These are phyloP conservation scores for Actinostola sp. DNA, from an alignment of 92 coral and sea anemone genomes.

Conservation along the genomic window DNA sequence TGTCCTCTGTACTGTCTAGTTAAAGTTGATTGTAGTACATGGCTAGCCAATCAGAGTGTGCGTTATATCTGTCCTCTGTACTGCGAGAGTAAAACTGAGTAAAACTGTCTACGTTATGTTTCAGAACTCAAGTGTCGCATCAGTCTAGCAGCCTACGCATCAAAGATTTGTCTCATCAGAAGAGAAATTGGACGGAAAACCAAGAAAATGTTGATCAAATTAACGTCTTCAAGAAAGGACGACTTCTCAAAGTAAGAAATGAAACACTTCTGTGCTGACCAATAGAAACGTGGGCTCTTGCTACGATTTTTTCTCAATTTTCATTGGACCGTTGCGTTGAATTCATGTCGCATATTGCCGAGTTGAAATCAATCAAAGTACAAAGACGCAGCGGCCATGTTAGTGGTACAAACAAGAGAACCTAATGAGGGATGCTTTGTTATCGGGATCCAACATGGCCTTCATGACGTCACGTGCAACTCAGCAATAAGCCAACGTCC, in stretches of 20 bases:
- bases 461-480: no score
- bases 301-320: no score
- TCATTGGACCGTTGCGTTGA: no score
- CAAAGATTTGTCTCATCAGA: constrained; percentile 65
- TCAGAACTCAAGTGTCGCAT: constrained; percentile 79
- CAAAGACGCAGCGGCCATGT: no score
- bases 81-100: no score
- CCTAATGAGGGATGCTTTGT: no score
- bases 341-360: no score
- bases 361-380: no score
- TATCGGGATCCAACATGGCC: no score
- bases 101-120: neutral
- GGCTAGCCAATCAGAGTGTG: neutral
- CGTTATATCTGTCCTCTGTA: neutral
- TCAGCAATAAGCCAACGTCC: no score
- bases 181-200: constrained; percentile 75
- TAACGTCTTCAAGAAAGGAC: constrained; percentile 56
- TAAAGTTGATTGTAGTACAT: neutral
- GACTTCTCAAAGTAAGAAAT: constrained; percentile 58
- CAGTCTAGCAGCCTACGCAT: constrained; percentile 65
- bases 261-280: neutral
- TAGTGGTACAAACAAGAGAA: no score
- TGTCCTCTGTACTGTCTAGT: neutral
- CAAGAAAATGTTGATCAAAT: constrained; percentile 61
- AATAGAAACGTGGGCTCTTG: no score